Base-by-base conservation (phyloP, 2,113 vertebrate genomes). In the Spea multiplicata region DNA sequence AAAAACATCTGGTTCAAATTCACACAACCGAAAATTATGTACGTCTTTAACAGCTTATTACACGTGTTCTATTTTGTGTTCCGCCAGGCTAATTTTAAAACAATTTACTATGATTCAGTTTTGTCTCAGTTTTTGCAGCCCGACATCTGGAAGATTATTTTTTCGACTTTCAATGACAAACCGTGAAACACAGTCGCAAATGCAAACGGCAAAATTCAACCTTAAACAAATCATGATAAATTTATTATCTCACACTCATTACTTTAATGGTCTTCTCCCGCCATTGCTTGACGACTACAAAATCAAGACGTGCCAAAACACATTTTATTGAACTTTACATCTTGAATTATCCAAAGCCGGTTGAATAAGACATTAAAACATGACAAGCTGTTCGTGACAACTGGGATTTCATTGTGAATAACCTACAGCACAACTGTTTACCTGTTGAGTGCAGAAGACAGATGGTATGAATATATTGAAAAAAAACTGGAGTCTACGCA, bases 381-480 rank as follows among this genome's bases (percentile, higher is more conserved):
- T 82, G 76, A 85, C 85, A 89, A 87, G 85, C 85, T 88, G 87
- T 88, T 90, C 82, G 52, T 67, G 88, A 84, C 85, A 84, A 90
- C 83, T 87, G 83, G 87, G 87, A 88, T 88, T 80, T 86, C 69
- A 81, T 83, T 87, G 88, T 82, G 87, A 69, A 61, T 84, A 88
- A 88, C 83, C 81, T 68, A 73, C 62, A 6, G 82, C 80, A 62
- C 84, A 83, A 84, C 74, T 86, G 82, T 88, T 90, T 84, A 83
- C 85, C 86, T 82, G 81, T 82, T 78, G 83, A 89, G 83, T 86
- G 83, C 66, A 52, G 16, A 83, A 91, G 78, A 86, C 85, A 88
- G 88, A 91, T 90, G 89, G 88, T 78, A 78, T 85, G 86, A 88
- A 89, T 88, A 87, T 83, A 86, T 90, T 88, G 87, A 2, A 30